Conservation (phyloP, 2,113 vertebrate genomes). For the Neotoma lepida region DNA sequence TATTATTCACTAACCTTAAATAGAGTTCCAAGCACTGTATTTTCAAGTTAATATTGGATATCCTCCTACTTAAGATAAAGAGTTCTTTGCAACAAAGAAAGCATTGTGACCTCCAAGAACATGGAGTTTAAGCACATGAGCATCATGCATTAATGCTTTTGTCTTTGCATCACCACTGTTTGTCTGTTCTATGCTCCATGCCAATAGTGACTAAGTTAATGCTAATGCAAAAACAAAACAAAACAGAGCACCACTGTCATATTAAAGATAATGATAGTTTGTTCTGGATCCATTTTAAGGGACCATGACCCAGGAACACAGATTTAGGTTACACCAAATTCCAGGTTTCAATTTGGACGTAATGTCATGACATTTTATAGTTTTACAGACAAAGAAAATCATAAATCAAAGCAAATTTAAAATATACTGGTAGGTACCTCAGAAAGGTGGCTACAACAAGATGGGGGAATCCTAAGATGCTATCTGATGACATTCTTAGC, state of each 20-base stretch:
- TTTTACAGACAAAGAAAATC: not conserved
- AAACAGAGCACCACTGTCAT: not conserved
- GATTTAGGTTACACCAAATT: not conserved
- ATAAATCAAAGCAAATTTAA: not conserved
- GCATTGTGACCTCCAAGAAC: slow-evolving; percentile 64
- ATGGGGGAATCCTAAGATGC: not conserved
- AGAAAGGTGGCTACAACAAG: not conserved
- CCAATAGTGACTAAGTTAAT: slow-evolving; percentile 43
- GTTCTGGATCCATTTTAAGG: not conserved
- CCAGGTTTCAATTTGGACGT: not conserved
- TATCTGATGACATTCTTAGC: not conserved
- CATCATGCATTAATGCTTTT: slow-evolving; percentile 54
- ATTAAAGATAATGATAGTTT: not conserved
- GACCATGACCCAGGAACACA: not conserved
- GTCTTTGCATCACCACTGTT: slow-evolving; percentile 52
- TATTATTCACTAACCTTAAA: slow-evolving; percentile 65
- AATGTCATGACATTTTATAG: not conserved
- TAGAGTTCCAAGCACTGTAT: slow-evolving; percentile 11
- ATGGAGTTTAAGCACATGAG: slow-evolving; percentile 54
- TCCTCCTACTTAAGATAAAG: slow-evolving; percentile 53
- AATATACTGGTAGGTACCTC: not conserved
- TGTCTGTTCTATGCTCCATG: slow-evolving; percentile 1
- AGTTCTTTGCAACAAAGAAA: slow-evolving; percentile 65
- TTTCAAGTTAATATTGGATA: slow-evolving; percentile 68
- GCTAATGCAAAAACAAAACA: not conserved